Percentiles rank a stretch among this genome's conserved stretches.
These are phyloP conservation scores for Tillus elongatus DNA, from an alignment of 2,888 invertebrate genomes.

Conservation along the genomic window DNA sequence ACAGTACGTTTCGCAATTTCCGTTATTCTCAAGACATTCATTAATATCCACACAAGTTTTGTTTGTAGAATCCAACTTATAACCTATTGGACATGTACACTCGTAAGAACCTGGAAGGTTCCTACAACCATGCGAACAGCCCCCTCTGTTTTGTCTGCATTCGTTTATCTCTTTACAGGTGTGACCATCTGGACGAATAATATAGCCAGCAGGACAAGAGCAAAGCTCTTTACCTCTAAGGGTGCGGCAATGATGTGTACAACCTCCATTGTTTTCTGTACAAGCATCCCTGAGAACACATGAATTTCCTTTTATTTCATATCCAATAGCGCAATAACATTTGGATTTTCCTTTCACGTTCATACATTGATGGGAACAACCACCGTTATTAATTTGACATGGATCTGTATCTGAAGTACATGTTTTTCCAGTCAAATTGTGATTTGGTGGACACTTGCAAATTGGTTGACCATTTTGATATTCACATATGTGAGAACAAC, in stretches of 20 bases:
- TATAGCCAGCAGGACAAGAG: constrained; percentile 47
- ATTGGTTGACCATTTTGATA: too few species aligned
- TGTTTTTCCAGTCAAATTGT: too few species aligned
- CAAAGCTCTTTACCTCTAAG: constrained; percentile 41
- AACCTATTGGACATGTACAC: too few species aligned
- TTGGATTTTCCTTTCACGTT: constrained; percentile 45
- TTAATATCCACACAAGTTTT: constrained; percentile 38
- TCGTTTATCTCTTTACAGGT: constrained; percentile 49
- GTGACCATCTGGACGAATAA: constrained; percentile 37
- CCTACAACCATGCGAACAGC: constrained; percentile 57
- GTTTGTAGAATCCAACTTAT: too few species aligned
- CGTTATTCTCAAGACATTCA: constrained; percentile 38
- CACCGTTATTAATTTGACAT: too few species aligned
- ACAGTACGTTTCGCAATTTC: constrained; percentile 44
- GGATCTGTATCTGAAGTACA: too few species aligned
- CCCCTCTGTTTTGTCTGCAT: constrained; percentile 50
- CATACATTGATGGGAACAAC: constrained; percentile 47
- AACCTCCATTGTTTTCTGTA: constrained; percentile 37
- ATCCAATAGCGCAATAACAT: constrained; percentile 43
- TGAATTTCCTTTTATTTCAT: constrained; percentile 28
- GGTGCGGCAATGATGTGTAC: constrained; percentile 43
- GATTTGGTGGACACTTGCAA: too few species aligned
- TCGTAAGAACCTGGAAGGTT: too few species aligned
- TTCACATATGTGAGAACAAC: too few species aligned
- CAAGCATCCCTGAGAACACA: constrained; percentile 43